Base-by-base conservation (phyloP, 2,113 vertebrate species). In the Prochilodus magdalenae region DNA sequence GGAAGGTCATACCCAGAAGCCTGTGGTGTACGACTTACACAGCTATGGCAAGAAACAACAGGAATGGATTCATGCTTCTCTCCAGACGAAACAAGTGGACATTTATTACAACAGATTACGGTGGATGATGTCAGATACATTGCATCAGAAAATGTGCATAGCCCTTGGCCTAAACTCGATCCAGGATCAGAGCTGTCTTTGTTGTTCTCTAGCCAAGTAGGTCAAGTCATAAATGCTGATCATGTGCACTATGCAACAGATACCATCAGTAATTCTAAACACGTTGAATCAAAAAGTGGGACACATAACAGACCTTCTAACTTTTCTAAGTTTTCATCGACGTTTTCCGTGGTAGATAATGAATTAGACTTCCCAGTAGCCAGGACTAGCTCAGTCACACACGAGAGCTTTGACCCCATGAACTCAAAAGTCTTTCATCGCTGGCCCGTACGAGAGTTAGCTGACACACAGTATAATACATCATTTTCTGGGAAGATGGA, bases 11-110 rank as follows among this genome's bases (percentile, higher is more conserved):
- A 69, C 83, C 84, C 86, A 70, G 84, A 89, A 40, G 81, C 81
- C 47, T 74, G 63, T 78, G 63, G n/a, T 71, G 84, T 47, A 78
- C 81, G 88, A 63, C 79, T 80, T 26, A 33, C 67, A 49, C 82
- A 72, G 36, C 83, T 57, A 84, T 95, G 94, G 93, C 91, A 93
- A 22, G 93, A 93, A 30, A 5, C 55, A 7, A 44, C 80, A 30
- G 51, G 55, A 90, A 94, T 77, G 91, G 92, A 72, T 18, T 90
- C 95, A 83, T 91, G 88, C 86, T 94, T 90, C 62, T 88, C 73
- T 30, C 79, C 90, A 63, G 86, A 91, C 83, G 83, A 90, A 77
- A 30, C 22, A 87, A 86, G 89, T 73, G 55, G 65, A 27, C 8
- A 73, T 6, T 70, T 63, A 62, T 72, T 75, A n/a, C 24, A 29